A percentile compares a stretch with the other conserved stretches of the same genome.
Evolutionary conservation across 2,888 invertebrate genomes (phyloP).

Genomic region (Cheilosia scutellata): DNA sequence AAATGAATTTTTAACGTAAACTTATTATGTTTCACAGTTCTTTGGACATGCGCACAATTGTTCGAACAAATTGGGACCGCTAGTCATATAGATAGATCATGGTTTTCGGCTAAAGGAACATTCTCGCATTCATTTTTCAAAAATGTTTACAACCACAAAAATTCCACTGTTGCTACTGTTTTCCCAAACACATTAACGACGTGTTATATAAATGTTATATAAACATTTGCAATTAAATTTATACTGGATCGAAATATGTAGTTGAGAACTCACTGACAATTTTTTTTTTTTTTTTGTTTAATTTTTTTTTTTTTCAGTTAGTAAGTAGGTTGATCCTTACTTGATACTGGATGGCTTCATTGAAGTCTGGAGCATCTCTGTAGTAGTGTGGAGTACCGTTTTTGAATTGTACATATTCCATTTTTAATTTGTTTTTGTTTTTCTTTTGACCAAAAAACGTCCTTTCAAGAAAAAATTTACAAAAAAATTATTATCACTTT

Average conservation of each 20-base stretch:
- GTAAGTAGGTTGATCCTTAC: constrained; percentile 80
- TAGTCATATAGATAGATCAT: constrained; percentile 54
- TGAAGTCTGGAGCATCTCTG: constrained; percentile 83
- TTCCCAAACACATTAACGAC: constrained; percentile 31
- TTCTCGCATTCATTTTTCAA: constrained; percentile 38
- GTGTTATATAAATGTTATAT: constrained; percentile 71
- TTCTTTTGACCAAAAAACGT: constrained; percentile 57
- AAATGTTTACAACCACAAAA: constrained; percentile 50
- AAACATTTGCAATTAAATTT: constrained; percentile 43
- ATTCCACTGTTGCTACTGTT: constrained; percentile 37
- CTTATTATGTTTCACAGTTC: constrained; percentile 68
- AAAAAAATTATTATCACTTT: constrained; percentile 53
- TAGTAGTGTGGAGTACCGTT: constrained; percentile 84
- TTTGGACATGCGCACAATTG: constrained; percentile 45
- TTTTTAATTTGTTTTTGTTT: constrained; percentile 78
- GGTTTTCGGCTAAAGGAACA: constrained; percentile 29
- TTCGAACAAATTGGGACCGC: constrained; percentile 54
- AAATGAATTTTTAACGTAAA: constrained; percentile 65
- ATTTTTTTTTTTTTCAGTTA: constrained; percentile 17
- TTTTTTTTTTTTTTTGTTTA: background rate
- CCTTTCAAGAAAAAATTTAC: constrained; percentile 60
- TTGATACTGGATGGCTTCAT: constrained; percentile 84
- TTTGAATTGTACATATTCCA: constrained; percentile 84
- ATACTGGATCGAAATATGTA: background rate
- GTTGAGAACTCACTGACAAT: background rate